These are phyloP conservation scores for Isoperla grammatica DNA, from an alignment of 2,888 invertebrate species.

Conservation along the genomic window DNA sequence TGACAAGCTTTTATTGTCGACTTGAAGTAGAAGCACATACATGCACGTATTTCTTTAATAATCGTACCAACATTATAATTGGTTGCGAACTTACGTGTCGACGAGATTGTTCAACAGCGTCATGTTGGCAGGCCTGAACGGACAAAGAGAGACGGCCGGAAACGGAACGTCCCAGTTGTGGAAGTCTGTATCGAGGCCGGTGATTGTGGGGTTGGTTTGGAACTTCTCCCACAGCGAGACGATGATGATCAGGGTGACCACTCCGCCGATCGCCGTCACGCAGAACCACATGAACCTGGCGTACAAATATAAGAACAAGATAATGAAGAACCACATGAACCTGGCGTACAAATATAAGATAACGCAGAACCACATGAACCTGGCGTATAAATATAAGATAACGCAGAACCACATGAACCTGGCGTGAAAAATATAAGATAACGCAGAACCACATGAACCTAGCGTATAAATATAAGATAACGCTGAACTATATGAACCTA, in stretches of 20 bases:
- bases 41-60: too few species aligned
- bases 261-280: slow-evolving; percentile 57
- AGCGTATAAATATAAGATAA: too few species aligned
- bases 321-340: slow-evolving; percentile 75
- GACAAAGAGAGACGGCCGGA: slow-evolving; percentile 66
- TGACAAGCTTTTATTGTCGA: too few species aligned
- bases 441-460: slow-evolving; percentile 81
- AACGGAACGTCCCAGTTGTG: slow-evolving; percentile 75
- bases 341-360: slow-evolving; percentile 51
- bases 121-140: slow-evolving; percentile 50
- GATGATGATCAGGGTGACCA: slow-evolving; percentile 68
- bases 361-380: slow-evolving; percentile 78
- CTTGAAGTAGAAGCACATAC: too few species aligned
- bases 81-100: too few species aligned
- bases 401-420: slow-evolving; percentile 81
- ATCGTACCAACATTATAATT: too few species aligned
- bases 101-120: slow-evolving; percentile 46
- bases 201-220: slow-evolving; percentile 77
- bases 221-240: slow-evolving; percentile 76
- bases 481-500: slow-evolving; percentile 78
- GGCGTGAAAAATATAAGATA: slow-evolving; percentile 43
- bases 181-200: slow-evolving; percentile 68
- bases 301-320: too few species aligned
- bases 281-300: slow-evolving; percentile 76
- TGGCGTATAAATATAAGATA: too few species aligned